phyloP scores from a whole-genome alignment of 1,140 invertebrate genomes.

The Cotesia glomerata region DNA sequence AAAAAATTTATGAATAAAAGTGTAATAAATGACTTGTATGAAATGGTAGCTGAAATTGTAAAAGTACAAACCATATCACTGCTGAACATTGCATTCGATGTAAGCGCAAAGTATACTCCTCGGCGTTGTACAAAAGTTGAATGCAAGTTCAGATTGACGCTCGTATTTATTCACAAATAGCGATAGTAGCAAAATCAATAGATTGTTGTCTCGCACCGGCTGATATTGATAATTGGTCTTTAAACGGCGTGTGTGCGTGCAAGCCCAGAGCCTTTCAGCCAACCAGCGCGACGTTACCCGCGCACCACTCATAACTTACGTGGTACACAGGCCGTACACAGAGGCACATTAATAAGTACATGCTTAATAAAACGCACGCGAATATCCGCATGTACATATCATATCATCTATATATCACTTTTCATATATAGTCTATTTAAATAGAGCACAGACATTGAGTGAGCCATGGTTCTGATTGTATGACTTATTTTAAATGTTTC shows the following conservation, averaged over 20 bases:
- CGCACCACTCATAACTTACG: conserved; percentile 47
- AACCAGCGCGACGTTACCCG: conserved; percentile 55
- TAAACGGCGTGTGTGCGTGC: conserved; percentile 46
- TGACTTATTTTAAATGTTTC: conserved; percentile 22
- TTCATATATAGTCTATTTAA: conserved; percentile 47
- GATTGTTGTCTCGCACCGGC: conserved; percentile 61
- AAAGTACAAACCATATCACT: conserved; percentile 62
- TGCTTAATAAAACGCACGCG: conserved; percentile 36
- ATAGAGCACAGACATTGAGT: conserved; percentile 59
- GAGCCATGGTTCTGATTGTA: conserved; percentile 50
- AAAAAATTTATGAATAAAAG: conserved; percentile 36
- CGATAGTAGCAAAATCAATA: conserved; percentile 64
- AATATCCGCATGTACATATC: conserved; percentile 40
- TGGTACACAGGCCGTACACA: conserved; percentile 58
- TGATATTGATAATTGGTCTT: conserved; percentile 51
- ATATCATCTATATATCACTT: conserved; percentile 45
- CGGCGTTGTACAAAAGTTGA: conserved; percentile 49
- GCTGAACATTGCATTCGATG: conserved; percentile 59
- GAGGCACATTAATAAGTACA: conserved; percentile 60
- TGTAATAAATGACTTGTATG: conserved; percentile 18
- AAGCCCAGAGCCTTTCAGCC: conserved; percentile 38
- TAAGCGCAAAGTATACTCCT: conserved; percentile 27
- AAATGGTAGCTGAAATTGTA: conserved; percentile 46
- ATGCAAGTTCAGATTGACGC: conserved; percentile 53
- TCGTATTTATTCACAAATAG: conserved; percentile 51